Conservation (phyloP, 2,113 vertebrate species). For the Lasiurus cinereus region DNA sequence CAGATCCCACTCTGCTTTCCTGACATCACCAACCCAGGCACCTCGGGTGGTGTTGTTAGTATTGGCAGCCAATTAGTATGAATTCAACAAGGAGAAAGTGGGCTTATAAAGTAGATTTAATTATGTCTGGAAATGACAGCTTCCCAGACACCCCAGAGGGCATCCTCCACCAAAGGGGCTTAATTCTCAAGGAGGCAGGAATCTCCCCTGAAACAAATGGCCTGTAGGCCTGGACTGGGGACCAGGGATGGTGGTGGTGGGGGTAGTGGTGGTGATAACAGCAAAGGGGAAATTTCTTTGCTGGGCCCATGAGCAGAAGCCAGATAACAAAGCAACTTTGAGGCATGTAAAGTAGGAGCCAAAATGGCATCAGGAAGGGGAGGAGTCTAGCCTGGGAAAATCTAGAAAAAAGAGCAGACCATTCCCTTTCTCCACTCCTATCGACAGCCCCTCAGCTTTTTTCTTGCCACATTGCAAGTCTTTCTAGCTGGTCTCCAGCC, state of each 20-base stretch:
- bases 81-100: neutral
- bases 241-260: no score
- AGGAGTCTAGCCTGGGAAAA: neutral
- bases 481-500: neutral
- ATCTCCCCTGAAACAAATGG: neutral
- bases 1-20: neutral
- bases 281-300: neutral
- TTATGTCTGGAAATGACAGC: neutral
- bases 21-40: neutral
- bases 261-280: neutral
- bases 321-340: neutral
- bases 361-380: neutral
- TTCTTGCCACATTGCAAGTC: neutral
- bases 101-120: neutral
- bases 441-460: neutral
- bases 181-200: neutral
- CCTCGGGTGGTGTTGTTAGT: neutral
- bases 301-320: neutral
- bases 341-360: neutral
- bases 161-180: neutral
- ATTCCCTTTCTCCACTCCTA: neutral
- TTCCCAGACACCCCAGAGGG: neutral
- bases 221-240: neutral
- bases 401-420: no score
- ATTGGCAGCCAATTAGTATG: neutral